Percentiles rank a stretch among this genome's conserved stretches.
Evolutionary conservation across 2,113 vertebrate species (phyloP).

Genomic region (Melanerpes formicivorus): DNA sequence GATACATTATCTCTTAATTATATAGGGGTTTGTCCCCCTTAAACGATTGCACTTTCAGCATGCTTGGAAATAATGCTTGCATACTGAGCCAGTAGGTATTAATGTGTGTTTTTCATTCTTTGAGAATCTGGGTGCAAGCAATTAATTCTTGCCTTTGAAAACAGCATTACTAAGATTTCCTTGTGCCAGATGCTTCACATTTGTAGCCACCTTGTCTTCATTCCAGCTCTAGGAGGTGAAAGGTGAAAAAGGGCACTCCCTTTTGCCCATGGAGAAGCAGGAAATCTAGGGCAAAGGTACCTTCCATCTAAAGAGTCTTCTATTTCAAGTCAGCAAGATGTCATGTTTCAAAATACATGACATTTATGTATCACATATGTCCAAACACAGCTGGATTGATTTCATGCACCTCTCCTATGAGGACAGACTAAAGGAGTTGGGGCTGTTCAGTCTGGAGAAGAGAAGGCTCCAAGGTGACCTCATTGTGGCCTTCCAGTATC

Average conservation of each 20-base stretch:
- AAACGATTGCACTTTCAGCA: neutral
- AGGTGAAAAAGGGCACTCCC: neutral
- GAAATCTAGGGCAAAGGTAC: neutral
- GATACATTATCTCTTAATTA: neutral
- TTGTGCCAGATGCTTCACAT: neutral
- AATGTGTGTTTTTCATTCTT: neutral
- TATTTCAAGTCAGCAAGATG: neutral
- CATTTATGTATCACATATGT: neutral
- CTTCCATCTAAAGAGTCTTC: neutral
- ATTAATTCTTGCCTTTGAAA: neutral
- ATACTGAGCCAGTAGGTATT: neutral
- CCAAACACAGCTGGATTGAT: neutral
- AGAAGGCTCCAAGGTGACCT: too few relatives aligned
- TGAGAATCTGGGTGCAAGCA: neutral
- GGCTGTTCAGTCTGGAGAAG: too few relatives aligned
- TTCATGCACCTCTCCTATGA: neutral
- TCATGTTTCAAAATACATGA: neutral
- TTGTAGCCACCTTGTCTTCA: neutral
- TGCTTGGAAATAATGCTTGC: neutral
- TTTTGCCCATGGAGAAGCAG: neutral
- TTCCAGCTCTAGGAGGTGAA: neutral
- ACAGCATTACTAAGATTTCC: neutral
- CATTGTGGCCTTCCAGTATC: too few relatives aligned
- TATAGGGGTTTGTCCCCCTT: neutral
- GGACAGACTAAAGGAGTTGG: too few relatives aligned